Base-by-base conservation (phyloP, 2,797 vertebrate genomes). In the Semotilus atromaculatus region DNA sequence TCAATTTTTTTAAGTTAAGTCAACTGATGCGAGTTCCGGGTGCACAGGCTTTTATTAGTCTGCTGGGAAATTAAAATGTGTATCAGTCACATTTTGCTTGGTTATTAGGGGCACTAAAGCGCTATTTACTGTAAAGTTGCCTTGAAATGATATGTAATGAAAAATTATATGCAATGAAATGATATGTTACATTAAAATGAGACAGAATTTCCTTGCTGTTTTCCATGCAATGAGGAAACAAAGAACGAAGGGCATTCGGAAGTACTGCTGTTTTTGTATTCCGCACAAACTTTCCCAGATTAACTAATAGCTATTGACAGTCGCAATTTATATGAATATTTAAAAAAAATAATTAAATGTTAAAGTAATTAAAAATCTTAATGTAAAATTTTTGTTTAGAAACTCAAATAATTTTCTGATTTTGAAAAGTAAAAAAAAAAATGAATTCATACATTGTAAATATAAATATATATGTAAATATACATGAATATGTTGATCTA, bases 11-110 rank as follows among this genome's bases (percentile, higher is more conserved):
- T 48, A 16, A 48, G 45, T 16, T 5, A 45, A 36, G 36, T 36
- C 36, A 36, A 38, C 36, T 38, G 36, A 51, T 36, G n/a, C n/a
- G n/a, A n/a, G n/a, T n/a, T n/a, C n/a, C n/a, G 31, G 73, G 73
- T 75, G 73, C 51, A 75, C 31, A 36, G 31, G 48, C n/a, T 55
- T 75, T 73, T 73, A 51, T 51, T 51, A 73, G 45, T 51, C 71
- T 34, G 34, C 34, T 34, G 34, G 34, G 34, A 75, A 55, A 55
- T 19, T 55, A 53, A 75, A 75, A 23, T 55, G 9, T 51, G 73
- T 75, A 21, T 36, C 31, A n/a, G 29, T 55, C 31, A 75, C 10
- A 55, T 36, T 75, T 36, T 36, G 11, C 51, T n/a, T 55, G 19
- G 31, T 36, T 55, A 53, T 48, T 36, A 19, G 18, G 48, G 19